Percentiles rank a stretch among this genome's conserved stretches.
These are phyloP conservation scores for Prinia subflava DNA, from an alignment of 2,113 vertebrate genomes.

Conservation along the genomic window DNA sequence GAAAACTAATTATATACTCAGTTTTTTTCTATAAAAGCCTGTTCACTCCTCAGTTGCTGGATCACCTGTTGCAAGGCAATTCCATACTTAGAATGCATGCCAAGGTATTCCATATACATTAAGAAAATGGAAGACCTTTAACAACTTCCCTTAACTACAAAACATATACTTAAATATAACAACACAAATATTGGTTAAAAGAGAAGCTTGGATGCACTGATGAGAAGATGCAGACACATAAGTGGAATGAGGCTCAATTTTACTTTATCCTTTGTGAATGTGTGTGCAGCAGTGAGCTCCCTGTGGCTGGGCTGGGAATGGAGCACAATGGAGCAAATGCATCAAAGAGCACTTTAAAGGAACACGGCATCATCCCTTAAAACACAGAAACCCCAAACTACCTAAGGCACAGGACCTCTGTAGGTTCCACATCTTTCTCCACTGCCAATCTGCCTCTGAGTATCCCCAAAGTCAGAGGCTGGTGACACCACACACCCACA, in stretches of 20 bases:
- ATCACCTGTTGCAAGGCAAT: neutral
- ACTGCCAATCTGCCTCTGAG: neutral
- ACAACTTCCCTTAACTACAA: neutral
- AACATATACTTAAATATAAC: neutral
- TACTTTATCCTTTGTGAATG: neutral
- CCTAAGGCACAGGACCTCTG: neutral
- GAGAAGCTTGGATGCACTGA: neutral
- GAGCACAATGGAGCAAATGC: rapidly evolving
- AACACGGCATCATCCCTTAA: neutral
- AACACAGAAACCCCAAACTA: neutral
- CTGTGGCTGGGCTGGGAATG: neutral
- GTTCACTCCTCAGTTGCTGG: neutral
- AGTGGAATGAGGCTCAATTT: neutral
- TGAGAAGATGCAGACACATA: neutral
- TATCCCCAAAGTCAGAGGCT: neutral
- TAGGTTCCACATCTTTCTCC: neutral
- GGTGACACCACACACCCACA: too few relatives aligned
- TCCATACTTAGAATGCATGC: neutral
- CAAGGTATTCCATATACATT: neutral
- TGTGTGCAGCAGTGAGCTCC: neutral
- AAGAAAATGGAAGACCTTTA: neutral
- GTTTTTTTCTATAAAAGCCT: neutral
- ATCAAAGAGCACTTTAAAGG: neutral
- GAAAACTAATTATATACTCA: neutral
- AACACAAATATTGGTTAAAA: neutral